Evolutionary conservation across 2,797 vertebrate species (phyloP).

Genomic region (Crypturellus tataupa): DNA sequence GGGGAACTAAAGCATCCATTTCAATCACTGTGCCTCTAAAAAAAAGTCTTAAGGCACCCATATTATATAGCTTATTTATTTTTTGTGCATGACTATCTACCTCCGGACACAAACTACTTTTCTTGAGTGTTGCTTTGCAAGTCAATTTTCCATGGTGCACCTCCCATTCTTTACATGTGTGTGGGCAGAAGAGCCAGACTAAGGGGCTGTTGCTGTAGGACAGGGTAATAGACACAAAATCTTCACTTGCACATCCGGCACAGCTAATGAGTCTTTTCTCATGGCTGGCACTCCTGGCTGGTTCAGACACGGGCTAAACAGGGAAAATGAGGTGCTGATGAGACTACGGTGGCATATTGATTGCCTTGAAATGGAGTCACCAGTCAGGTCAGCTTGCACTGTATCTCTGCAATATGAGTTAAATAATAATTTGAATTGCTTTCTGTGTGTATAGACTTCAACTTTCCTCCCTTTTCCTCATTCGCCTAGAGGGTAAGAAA

Average conservation of each 20-base stretch:
- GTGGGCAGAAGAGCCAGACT: slow-evolving; percentile 67
- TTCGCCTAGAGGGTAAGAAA: neutral
- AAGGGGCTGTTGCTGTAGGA: slow-evolving; percentile 41
- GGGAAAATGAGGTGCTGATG: slow-evolving; percentile 4
- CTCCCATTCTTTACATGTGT: slow-evolving; percentile 69
- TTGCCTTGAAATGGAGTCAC: slow-evolving; percentile 9
- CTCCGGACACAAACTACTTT: neutral
- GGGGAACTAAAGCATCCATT: neutral
- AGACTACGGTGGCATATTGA: neutral
- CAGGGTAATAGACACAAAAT: slow-evolving; percentile 9
- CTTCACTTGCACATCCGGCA: neutral
- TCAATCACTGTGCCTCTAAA: neutral
- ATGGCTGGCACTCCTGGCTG: neutral
- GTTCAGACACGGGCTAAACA: neutral
- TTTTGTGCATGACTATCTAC: neutral
- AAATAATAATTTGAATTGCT: slow-evolving; percentile 1
- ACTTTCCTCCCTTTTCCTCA: neutral
- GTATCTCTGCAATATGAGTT: neutral
- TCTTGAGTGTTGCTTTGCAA: slow-evolving; percentile 52
- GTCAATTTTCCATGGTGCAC: slow-evolving; percentile 43
- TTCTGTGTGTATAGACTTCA: neutral
- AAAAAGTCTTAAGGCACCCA: neutral
- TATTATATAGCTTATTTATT: neutral
- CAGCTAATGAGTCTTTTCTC: slow-evolving; percentile 19
- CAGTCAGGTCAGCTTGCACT: neutral